Evolutionary conservation across 2,113 vertebrate species (phyloP), one percentile per base, ranked within the genome.

Genomic region (Cardinalis cardinalis): DNA sequence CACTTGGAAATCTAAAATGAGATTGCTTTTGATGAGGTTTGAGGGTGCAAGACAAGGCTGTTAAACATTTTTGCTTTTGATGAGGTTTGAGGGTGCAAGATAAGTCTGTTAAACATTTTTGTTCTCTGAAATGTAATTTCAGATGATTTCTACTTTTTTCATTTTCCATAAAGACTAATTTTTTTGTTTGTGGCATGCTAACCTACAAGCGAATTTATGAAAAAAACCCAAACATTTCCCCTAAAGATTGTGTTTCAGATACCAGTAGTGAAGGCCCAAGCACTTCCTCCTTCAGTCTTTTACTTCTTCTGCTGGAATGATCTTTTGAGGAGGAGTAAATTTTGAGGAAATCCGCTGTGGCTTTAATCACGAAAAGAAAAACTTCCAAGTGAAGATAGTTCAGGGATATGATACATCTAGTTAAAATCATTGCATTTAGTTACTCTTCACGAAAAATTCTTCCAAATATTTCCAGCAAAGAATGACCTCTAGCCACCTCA

Each of bases 191-290:
- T 34, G 9, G 3, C 7, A 51, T 58, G 26, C 2, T 56, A 71
- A 77, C 3, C 32, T 58, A 18, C 18, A 73, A 48, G 1, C 18
- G 7, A 73, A 70, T 59, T 65, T 70, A 65, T 77, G 25, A 51
- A 80, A 76, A 88, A 53, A 4, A 6, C 10, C 10, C 9, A 43
- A 65, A 53, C 3, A 21, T 52, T 74, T 66, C 4, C 9, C 21
- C 24, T 41, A 66, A 52, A 52, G 4, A 31, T 2, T 14, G 7
- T 46, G 8, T 53, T 91, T 77, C 41, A 6, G 19, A 81, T 81
- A 16, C 3, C 9, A 32, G 5, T 25, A 66, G 4, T 0, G 3
- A 34, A 46, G 5, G 9, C 0, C 0, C 6, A 88, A 59, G 12
- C 7, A 36, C 6, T 73, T 73, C 20, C 3, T 75, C 16, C 31